Base-by-base conservation (phyloP, 2,113 vertebrate species). In the Dissostichus mawsoni region DNA sequence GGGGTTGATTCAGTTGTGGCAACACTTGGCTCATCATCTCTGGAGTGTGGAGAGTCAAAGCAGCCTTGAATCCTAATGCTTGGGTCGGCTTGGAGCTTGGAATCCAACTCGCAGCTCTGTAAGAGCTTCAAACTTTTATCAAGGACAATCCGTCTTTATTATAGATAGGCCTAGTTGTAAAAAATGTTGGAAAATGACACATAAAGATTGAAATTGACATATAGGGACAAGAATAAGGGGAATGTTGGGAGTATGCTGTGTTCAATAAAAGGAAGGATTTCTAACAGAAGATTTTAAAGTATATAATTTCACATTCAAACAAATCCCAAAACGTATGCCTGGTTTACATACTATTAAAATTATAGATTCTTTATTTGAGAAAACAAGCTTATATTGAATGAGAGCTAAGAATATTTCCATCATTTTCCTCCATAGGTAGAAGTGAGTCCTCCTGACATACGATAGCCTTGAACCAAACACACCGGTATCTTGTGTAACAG, bases 1-100 rank as follows among this genome's bases (percentile, higher is more conserved):
- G 45, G 11, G 45, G 59, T 74, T 70, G 76, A 90, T 74, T 84
- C 64, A 74, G 70, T 81, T 44, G 58, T 83, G 70, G 84, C 58
- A 58, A 80, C 65, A 63, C 66, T 77, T 70, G 74, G 63, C 80
- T 81, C 62, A 53, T 71, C 25, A 41, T 63, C 55, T 83, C 63
- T 77, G 44, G 68, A 53, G n/a, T 17, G 29, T 65, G 74, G 17
- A 66, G 57, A 70, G 29, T 85, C 11, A 69, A 76, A 80, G 44
- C 73, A 66, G 67, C 81, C 80, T 69, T 76, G 68, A 80, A 81
- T 85, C 48, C 16, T 57, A 64, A 69, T 20, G 41, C 68, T 64
- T 74, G 23, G 63, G 16, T 65, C 75, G 69, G 52, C 20, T 62
- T 23, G 0, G 51, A 68, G 50, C 52, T 68, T 53, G 53, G 61